A percentile compares a stretch with the other conserved stretches of the same genome.
These are phyloP conservation scores for Poeciliopsis prolifica DNA, from an alignment of 2,113 vertebrate genomes.

Conservation along the genomic window DNA sequence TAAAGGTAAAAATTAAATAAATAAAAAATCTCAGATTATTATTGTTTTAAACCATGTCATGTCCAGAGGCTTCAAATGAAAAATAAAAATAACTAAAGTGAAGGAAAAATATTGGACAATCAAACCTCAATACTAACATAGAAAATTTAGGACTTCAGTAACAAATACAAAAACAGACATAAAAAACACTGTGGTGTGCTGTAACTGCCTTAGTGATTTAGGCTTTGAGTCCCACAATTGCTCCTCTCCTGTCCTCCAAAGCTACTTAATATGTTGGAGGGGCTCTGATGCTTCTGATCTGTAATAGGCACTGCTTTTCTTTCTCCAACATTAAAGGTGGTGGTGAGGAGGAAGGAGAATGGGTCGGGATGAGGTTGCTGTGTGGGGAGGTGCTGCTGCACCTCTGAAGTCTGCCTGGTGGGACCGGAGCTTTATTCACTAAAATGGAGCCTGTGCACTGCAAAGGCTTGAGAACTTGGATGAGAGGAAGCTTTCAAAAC, in stretches of 20 bases:
- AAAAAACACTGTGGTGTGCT: constrained; percentile 34
- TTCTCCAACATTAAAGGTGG: constrained; percentile 70
- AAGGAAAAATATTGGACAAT: too few relatives aligned
- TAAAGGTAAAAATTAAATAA: too few relatives aligned
- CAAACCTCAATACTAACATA: neutral
- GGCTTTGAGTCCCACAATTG: constrained; percentile 68
- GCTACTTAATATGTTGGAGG: constrained; percentile 77
- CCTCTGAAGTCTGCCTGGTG: constrained; percentile 71
- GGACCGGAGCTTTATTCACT: constrained; percentile 71
- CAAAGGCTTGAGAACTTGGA: constrained; percentile 82
- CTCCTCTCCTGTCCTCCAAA: constrained; percentile 62
- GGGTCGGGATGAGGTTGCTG: constrained; percentile 43
- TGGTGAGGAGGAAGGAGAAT: constrained; percentile 52
- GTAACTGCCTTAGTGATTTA: constrained; percentile 78
- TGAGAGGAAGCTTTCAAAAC: constrained; percentile 87
- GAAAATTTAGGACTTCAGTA: neutral
- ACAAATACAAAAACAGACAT: neutral
- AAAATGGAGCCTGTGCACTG: constrained; percentile 62
- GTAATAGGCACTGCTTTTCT: constrained; percentile 64
- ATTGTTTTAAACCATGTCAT: too few relatives aligned
- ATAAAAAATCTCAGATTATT: too few relatives aligned
- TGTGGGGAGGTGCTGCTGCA: constrained; percentile 27
- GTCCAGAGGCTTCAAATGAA: too few relatives aligned
- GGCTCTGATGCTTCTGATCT: constrained; percentile 67
- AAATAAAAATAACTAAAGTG: too few relatives aligned